phyloP scores from a whole-genome alignment of 2,113 vertebrate species.

The Rhinolophus sinicus region DNA sequence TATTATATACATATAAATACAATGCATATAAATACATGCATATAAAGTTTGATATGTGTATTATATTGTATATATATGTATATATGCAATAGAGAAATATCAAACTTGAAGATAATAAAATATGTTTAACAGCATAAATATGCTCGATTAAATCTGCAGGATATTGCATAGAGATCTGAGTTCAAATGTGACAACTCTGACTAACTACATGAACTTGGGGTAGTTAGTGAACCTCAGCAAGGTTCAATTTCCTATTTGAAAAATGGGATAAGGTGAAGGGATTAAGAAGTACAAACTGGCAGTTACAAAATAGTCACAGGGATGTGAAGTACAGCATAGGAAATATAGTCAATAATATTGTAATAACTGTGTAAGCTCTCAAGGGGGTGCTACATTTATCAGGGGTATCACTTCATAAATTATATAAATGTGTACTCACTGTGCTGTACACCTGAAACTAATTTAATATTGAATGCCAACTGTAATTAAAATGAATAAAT shows the following conservation, averaged over 20 bases:
- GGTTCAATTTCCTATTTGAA: neutral
- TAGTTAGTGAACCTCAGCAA: neutral
- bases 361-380: too few species aligned
- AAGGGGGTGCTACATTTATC: neutral
- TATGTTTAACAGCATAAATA: neutral
- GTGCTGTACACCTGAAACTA: neutral
- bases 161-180: neutral
- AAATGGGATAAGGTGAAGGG: neutral
- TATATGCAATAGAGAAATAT: constrained; percentile 4
- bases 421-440: neutral
- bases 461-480: neutral
- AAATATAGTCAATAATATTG: neutral
- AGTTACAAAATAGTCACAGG: neutral
- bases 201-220: neutral
- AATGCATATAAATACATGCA: neutral
- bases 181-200: neutral
- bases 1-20: too few species aligned
- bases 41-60: neutral
- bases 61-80: neutral
- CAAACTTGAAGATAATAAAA: neutral
- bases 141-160: neutral
- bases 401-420: neutral
- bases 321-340: neutral
- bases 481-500: neutral
- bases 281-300: neutral